phyloP scores from a whole-genome alignment of 2,113 vertebrate genomes.

The Carollia perspicillata region DNA sequence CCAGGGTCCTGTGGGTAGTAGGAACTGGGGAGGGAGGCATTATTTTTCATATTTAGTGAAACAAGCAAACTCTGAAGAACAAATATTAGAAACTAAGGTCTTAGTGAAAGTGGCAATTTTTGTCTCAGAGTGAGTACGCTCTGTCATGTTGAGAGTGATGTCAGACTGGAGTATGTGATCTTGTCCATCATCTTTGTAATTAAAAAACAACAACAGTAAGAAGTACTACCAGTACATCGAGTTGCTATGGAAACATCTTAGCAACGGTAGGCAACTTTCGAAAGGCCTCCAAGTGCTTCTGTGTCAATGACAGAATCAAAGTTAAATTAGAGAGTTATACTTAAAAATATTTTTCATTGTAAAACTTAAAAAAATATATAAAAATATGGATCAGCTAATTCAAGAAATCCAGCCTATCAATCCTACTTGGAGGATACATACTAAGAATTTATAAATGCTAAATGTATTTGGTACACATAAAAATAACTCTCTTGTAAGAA shows the following conservation, averaged over 20 bases:
- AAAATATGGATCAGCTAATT: not conserved
- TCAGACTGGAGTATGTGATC: not conserved
- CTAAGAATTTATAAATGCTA: not conserved
- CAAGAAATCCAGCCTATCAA: not conserved
- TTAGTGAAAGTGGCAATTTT: not conserved
- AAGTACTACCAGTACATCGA: not conserved
- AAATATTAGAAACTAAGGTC: not conserved
- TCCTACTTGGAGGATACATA: not conserved
- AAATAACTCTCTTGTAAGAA: not conserved
- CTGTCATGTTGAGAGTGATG: not conserved
- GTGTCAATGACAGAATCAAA: not conserved
- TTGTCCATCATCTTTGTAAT: not conserved
- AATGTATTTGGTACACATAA: not conserved
- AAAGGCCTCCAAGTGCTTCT: not conserved
- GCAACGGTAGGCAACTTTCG: not conserved
- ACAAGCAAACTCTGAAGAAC: not conserved
- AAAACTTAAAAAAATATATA: not conserved
- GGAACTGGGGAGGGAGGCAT: not conserved
- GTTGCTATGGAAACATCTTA: conserved; percentile 6
- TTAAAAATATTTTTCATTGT: not conserved
- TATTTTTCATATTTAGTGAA: not conserved
- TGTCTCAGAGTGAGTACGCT: not conserved
- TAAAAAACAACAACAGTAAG: not conserved
- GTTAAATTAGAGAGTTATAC: not conserved
- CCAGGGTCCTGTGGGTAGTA: not conserved